Base-by-base conservation (phyloP, 2,888 invertebrate species). In the Notodonta ziczac region DNA sequence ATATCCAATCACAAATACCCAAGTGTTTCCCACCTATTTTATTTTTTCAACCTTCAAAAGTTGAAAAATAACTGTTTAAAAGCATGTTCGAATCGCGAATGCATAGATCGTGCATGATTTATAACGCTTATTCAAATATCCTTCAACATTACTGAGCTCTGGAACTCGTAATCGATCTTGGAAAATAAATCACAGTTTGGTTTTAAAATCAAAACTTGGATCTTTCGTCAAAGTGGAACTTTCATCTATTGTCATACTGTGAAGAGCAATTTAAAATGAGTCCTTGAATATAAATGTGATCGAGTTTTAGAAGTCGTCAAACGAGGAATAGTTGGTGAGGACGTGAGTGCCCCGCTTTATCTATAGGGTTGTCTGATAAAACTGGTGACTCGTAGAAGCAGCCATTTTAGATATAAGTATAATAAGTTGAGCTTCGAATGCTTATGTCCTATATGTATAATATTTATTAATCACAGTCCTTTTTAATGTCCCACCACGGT, bases 241-340 rank as follows among this genome's bases (percentile, higher is more conserved):
- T 69, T 66, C 65, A 71, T 71, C 64, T 72, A 70, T 68, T 66
- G 58, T 65, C 62, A 70, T 69, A 67, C 65, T 65, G 58, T 66
- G 66, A 65, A 64, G 62, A 69, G 65, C 66, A 73, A 67, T 75
- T 74, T 74, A 69, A 74, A 72, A 73, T 62, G 56, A 66, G 66
- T 68, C 67, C 66, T 69, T 70, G 75, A 75, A 75, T 75, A 72
- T 75, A 70, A 75, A 75, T 72, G 75, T 70, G 69, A 75, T 71
- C 65, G 69, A 74, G 72, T 74, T 77, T 68, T 67, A 68, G 63
- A 77, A 78, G 70, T 71, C 70, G 66, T 72, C 74, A 77, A 73
- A 70, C 68, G 69, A 68, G 66, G 67, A 70, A 70, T 73, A 74
- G 69, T 75, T 67, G 63, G 69, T 57, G 61, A 60, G 61, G 60